Percentiles rank a stretch among this genome's conserved stretches.
These are phyloP conservation scores for Chironomus tentans DNA, from an alignment of 2,888 invertebrate species.

Conservation along the genomic window DNA sequence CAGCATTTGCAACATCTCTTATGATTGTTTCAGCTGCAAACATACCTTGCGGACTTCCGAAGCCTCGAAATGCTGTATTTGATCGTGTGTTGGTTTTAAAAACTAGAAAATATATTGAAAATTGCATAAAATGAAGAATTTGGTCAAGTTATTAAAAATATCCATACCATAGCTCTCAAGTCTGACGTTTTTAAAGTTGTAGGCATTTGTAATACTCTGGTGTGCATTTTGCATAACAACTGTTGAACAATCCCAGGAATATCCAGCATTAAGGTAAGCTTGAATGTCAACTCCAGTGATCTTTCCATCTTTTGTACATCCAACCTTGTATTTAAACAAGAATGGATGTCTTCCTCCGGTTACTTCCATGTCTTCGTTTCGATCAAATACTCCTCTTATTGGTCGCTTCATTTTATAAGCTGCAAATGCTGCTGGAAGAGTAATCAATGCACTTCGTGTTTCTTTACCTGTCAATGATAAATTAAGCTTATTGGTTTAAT, in stretches of 20 bases:
- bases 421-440: constrained; percentile 69
- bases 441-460: constrained; percentile 56
- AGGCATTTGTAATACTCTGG: constrained; percentile 75
- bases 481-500: too few relatives aligned
- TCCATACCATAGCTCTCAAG: constrained; percentile 52
- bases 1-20: constrained; percentile 60
- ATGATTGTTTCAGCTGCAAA: constrained; percentile 72
- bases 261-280: constrained; percentile 76
- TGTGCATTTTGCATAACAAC: constrained; percentile 72
- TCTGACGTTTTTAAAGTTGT: constrained; percentile 64
- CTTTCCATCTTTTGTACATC: constrained; percentile 63
- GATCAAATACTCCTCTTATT: constrained; percentile 77
- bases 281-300: constrained; percentile 63
- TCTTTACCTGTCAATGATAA: constrained; percentile 56
- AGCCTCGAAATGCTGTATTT: constrained; percentile 89
- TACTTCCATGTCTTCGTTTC: constrained; percentile 89
- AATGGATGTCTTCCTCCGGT: constrained; percentile 57
- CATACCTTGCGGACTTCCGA: constrained; percentile 89
- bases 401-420: constrained; percentile 70
- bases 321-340: constrained; percentile 73
- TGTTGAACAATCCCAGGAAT: constrained; percentile 68
- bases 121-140: too few relatives aligned
- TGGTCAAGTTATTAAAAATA: too few relatives aligned
- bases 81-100: constrained; percentile 87
- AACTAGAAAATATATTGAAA: background rate